Conservation (phyloP, 2,113 vertebrate genomes). For the Lasiurus borealis region DNA sequence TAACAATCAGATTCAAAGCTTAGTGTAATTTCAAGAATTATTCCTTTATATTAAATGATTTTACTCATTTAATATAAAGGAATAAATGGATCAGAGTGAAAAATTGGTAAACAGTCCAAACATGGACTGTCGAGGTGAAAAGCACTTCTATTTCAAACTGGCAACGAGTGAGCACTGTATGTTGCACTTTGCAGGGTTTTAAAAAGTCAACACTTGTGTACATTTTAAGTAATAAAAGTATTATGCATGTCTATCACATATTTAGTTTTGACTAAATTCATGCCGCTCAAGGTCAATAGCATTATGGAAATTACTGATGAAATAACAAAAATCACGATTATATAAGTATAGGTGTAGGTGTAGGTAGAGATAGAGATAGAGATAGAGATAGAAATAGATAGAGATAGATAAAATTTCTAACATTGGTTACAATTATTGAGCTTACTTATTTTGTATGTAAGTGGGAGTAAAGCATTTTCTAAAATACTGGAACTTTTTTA, state of each 20-base stretch:
- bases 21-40: slow-evolving; percentile 29
- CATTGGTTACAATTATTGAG: not conserved
- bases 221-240: slow-evolving; percentile 18
- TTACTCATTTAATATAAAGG: slow-evolving; percentile 38
- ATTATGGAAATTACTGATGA: not conserved
- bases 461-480: slow-evolving; percentile 7
- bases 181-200: not conserved
- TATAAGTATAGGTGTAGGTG: too few species aligned
- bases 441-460: slow-evolving; percentile 46
- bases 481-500: slow-evolving; percentile 26
- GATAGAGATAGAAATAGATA: too few species aligned
- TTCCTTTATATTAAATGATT: too few species aligned
- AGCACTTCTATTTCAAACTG: slow-evolving; percentile 39
- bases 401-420: not conserved
- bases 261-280: slow-evolving; percentile 24
- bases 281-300: not conserved
- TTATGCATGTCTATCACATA: not conserved
- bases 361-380: too few species aligned
- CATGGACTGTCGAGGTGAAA: slow-evolving; percentile 39
- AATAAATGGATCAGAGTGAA: slow-evolving; percentile 27
- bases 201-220: not conserved
- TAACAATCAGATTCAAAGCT: slow-evolving; percentile 52
- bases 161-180: not conserved
- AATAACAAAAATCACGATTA: not conserved
- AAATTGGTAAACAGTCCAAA: not conserved